Evolutionary conservation across 2,797 vertebrate genomes (phyloP).

Genomic region (Threskiornis aethiopicus): DNA sequence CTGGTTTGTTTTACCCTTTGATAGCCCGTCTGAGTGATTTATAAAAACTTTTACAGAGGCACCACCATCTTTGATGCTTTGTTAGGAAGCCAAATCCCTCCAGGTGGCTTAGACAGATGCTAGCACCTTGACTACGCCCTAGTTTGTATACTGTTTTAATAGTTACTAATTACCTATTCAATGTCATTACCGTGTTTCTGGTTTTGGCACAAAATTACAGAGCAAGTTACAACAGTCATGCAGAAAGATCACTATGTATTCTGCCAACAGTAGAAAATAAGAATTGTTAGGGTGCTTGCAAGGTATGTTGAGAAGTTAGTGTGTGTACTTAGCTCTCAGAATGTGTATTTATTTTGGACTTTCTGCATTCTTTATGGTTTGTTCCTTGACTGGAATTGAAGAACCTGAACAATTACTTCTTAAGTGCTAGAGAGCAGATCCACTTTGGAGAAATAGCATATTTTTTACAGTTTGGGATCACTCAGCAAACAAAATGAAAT

Average conservation of each 20-base stretch:
- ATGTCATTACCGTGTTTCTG: slow-evolving; percentile 74
- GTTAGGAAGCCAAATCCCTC: slow-evolving; percentile 77
- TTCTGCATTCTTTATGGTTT: background rate
- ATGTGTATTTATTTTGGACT: slow-evolving; percentile 28
- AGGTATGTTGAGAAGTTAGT: background rate
- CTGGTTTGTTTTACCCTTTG: slow-evolving; percentile 40
- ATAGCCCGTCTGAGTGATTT: slow-evolving; percentile 55
- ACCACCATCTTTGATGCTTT: slow-evolving; percentile 68
- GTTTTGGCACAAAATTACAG: slow-evolving; percentile 53
- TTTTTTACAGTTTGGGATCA: background rate
- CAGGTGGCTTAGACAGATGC: slow-evolving; percentile 75
- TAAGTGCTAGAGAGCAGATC: background rate
- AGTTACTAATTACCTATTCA: slow-evolving; percentile 78
- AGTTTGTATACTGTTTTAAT: slow-evolving; percentile 78
- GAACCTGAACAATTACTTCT: background rate
- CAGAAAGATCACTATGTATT: slow-evolving; percentile 50
- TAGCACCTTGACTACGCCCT: slow-evolving; percentile 71
- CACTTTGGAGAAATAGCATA: rapidly evolving
- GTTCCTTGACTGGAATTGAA: background rate
- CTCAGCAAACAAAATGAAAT: background rate
- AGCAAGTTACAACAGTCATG: slow-evolving; percentile 76
- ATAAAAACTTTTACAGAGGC: slow-evolving; percentile 64
- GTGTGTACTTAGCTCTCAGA: background rate
- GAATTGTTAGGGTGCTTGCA: background rate
- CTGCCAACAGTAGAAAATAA: slow-evolving; percentile 50